Percentiles rank a stretch among this genome's conserved stretches.
phyloP scores from a whole-genome alignment of 2,888 invertebrate species.

The Nemurella pictetii region DNA sequence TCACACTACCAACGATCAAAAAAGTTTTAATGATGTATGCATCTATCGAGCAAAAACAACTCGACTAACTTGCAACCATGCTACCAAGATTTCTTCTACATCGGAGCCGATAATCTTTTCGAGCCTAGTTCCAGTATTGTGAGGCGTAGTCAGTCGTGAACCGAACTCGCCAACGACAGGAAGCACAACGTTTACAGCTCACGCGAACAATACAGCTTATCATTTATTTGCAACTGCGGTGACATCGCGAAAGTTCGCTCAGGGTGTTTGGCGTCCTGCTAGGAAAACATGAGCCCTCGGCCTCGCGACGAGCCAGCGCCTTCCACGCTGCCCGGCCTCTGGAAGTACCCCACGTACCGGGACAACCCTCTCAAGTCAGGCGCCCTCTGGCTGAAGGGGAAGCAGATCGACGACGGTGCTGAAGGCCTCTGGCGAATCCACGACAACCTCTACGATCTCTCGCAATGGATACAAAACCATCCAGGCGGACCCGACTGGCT shows the following conservation, averaged over 20 bases:
- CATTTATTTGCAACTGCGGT: no score
- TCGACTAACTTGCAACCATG: no score
- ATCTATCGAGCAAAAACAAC: no score
- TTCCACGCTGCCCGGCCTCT: constrained; percentile 39
- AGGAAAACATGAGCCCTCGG: neutral
- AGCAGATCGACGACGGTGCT: constrained; percentile 69
- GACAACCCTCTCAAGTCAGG: constrained; percentile 55
- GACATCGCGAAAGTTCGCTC: no score
- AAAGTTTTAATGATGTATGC: no score
- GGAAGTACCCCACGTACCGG: constrained; percentile 58
- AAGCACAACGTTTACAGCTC: neutral
- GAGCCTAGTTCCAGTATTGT: neutral
- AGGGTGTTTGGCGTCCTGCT: no score
- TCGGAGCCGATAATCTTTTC: neutral
- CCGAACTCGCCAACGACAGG: neutral
- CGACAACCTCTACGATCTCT: constrained; percentile 81
- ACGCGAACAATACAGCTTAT: neutral
- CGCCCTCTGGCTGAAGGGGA: constrained; percentile 65
- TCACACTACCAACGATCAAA: no score
- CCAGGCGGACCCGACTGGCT: constrained; percentile 86
- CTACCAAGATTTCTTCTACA: neutral
- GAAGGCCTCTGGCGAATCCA: constrained; percentile 79
- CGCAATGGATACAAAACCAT: constrained; percentile 75
- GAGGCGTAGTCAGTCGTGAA: neutral
- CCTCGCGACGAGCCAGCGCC: constrained; percentile 1